Evolutionary conservation across 2,113 vertebrate species (phyloP), one percentile per base, ranked within the genome.

Genomic region (Lasiurus cinereus): DNA sequence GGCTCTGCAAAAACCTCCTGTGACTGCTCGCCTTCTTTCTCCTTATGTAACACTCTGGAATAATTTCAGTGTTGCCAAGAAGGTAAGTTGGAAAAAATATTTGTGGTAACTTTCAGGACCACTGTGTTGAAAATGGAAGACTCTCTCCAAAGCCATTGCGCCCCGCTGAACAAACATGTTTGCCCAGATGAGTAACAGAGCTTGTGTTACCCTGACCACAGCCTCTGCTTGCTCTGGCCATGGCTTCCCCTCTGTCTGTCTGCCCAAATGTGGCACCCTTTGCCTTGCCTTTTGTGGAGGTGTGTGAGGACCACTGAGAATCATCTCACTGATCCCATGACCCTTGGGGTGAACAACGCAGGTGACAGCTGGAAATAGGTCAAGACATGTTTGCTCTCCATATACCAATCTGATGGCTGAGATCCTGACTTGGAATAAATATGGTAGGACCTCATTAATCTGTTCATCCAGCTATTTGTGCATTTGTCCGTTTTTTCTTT

Each of bases 1-100:
- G 56, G 29, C 88, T 92, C 88, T 52, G 22, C 31, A 76, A 24
- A 82, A 80, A 21, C 50, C 66, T 83, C 79, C 52, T 13, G 22
- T 88, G 88, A 48, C 59, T 73, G 14, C 43, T 56, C 39, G 31
- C 46, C 10, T 66, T 69, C 74, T 74, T 18, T 6, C 27, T 97
- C 27, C 12, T 95, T 89, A 70, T 36, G 29, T 66, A 87, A 93
- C 16, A 7, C 31, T 83, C 80, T 50, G 39, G 72, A 66, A 84
- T 76, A 39, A 70, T 82, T 73, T 83, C 70, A 77, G 24, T 33
- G 48, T 90, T 82, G 87, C 54, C 83, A 79, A 33, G 72, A 79
- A 76, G 70, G 88, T 94, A 83, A 46, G 19, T 64, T 93, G 29
- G 84, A 84, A 88, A 94, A 64, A 54, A 66, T 83, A 73, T 77